These are phyloP conservation scores for Leptinotarsa peninsularis DNA, from an alignment of 2,888 invertebrate species.

Conservation along the genomic window DNA sequence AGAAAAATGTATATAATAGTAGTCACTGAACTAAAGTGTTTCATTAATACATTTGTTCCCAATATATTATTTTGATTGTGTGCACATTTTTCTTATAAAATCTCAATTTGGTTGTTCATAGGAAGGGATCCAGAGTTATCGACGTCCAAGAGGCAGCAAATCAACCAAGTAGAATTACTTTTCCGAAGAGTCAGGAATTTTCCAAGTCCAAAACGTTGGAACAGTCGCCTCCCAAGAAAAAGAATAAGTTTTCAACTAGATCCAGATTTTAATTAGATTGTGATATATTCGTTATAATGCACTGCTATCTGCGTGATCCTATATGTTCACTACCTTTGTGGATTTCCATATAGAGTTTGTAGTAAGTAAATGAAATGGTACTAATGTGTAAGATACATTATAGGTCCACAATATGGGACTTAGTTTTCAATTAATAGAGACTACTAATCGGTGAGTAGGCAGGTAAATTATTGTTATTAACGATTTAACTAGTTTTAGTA, in stretches of 20 bases:
- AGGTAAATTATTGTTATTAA: too few relatives aligned
- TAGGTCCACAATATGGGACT: too few relatives aligned
- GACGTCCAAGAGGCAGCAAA: slow-evolving; percentile 72
- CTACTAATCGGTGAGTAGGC: too few relatives aligned
- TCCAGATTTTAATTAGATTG: slow-evolving; percentile 29
- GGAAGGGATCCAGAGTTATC: slow-evolving; percentile 66
- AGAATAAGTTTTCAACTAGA: slow-evolving; percentile 21
- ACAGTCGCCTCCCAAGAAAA: slow-evolving; percentile 13
- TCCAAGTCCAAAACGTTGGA: slow-evolving; percentile 24
- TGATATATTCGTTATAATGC: not conserved
- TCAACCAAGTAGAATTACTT: slow-evolving; percentile 21
- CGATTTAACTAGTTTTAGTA: too few relatives aligned
- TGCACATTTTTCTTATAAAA: too few relatives aligned
- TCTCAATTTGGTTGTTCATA: slow-evolving; percentile 4
- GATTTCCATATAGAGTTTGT: not conserved
- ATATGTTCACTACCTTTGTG: not conserved
- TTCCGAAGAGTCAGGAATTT: slow-evolving; percentile 26
- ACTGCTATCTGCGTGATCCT: slow-evolving; percentile 8
- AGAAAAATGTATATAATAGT: too few relatives aligned
- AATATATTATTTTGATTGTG: too few relatives aligned
- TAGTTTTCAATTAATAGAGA: too few relatives aligned
- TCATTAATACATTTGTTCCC: too few relatives aligned
- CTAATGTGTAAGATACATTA: too few relatives aligned
- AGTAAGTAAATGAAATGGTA: too few relatives aligned
- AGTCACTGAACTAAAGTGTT: too few relatives aligned